A percentile compares a stretch with the other conserved stretches of the same genome.
Conservation (phyloP, 2,797 vertebrate species). For the Myotis myotis region DNA sequence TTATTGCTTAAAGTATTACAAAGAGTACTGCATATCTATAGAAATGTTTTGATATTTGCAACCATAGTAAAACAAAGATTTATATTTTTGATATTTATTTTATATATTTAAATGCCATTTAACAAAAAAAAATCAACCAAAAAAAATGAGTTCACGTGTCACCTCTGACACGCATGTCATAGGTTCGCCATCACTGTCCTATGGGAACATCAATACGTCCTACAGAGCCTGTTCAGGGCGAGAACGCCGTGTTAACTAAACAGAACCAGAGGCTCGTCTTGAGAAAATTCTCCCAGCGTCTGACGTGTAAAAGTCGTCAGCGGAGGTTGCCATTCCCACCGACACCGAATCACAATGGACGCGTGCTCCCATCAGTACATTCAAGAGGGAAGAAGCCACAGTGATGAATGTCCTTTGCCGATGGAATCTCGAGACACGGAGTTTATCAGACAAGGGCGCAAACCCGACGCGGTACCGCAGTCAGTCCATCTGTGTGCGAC, state of each 20-base stretch:
- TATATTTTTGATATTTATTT: too few relatives aligned
- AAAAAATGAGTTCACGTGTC: too few relatives aligned
- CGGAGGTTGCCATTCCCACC: not conserved
- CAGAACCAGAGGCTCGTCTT: not conserved
- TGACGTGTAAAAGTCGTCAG: not conserved
- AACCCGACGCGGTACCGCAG: not conserved
- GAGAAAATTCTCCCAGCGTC: not conserved
- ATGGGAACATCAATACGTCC: not conserved
- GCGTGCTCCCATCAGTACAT: accelerated
- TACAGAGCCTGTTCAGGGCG: not conserved
- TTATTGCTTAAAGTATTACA: too few relatives aligned
- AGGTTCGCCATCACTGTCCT: too few relatives aligned
- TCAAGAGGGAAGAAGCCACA: not conserved
- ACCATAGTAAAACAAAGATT: too few relatives aligned
- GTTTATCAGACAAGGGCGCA: not conserved
- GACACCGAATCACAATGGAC: not conserved
- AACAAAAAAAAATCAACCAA: too few relatives aligned
- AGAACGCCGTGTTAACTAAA: not conserved
- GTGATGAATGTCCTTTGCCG: not conserved
- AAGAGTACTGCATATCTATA: too few relatives aligned
- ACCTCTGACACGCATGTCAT: too few relatives aligned
- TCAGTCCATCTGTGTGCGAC: not conserved
- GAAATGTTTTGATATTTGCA: too few relatives aligned
- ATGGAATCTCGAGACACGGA: not conserved
- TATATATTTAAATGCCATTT: too few relatives aligned